phyloP scores from a whole-genome alignment of 2,797 vertebrate genomes.

The Fistularia tabacaria region DNA sequence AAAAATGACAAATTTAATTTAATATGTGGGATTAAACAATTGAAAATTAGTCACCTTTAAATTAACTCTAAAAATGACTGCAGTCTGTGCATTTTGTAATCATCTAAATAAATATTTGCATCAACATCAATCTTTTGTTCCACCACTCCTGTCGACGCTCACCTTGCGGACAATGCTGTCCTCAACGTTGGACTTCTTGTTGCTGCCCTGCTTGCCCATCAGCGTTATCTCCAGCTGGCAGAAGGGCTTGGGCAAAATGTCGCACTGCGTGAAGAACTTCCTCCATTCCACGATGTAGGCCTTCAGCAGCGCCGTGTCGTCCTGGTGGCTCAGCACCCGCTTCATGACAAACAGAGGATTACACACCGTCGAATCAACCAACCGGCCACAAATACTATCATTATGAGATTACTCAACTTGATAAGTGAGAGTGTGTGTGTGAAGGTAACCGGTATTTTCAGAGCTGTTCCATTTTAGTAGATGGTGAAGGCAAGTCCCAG shows the following conservation, averaged over 20 bases:
- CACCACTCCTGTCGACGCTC: slow-evolving; percentile 30
- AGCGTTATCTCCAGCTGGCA: slow-evolving; percentile 93
- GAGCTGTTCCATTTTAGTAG: too few relatives aligned
- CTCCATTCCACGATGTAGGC: slow-evolving; percentile 97
- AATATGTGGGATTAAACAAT: too few relatives aligned
- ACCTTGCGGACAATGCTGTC: slow-evolving; percentile 97
- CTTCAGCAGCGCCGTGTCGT: slow-evolving; percentile 93
- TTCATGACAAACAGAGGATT: slow-evolving; percentile 35
- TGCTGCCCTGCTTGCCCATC: slow-evolving; percentile 88
- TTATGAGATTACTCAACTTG: too few relatives aligned
- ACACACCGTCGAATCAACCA: too few relatives aligned
- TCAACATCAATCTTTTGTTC: not conserved
- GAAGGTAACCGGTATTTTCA: too few relatives aligned
- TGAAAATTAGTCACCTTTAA: too few relatives aligned
- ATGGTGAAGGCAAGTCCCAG: too few relatives aligned
- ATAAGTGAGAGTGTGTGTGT: too few relatives aligned
- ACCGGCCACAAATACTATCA: too few relatives aligned
- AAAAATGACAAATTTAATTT: too few relatives aligned
- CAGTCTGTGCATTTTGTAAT: too few relatives aligned
- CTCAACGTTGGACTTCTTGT: slow-evolving; percentile 94
- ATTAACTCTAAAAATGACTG: too few relatives aligned
- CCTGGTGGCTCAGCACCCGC: slow-evolving; percentile 95
- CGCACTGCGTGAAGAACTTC: slow-evolving; percentile 97
- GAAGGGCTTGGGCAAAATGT: slow-evolving; percentile 95
- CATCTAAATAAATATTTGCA: not conserved